Evolutionary conservation across 2,888 invertebrate genomes (phyloP).

Genomic region (Troides helena): DNA sequence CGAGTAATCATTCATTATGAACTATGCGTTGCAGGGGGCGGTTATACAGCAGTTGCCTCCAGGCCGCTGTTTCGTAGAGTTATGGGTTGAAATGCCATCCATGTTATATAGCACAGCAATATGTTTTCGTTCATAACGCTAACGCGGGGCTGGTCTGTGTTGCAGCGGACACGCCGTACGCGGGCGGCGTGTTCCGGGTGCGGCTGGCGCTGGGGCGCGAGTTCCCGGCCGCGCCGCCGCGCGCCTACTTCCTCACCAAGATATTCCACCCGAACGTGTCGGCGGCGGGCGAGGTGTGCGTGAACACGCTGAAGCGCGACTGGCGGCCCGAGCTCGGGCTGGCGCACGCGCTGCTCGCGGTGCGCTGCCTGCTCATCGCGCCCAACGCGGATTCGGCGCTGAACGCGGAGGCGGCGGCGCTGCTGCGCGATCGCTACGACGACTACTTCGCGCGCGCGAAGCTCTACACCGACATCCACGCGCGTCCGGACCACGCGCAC

Average conservation of each 20-base stretch:
- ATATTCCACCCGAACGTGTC: conserved; percentile 99
- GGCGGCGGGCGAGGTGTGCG: conserved; percentile 96
- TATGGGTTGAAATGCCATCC: too few relatives aligned
- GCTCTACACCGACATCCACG: conserved; percentile 72
- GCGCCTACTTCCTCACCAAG: conserved; percentile 95
- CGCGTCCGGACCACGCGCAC: conserved; percentile 36
- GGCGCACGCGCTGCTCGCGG: conserved; percentile 94
- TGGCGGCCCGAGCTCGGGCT: conserved; percentile 98
- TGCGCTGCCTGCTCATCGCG: conserved; percentile 96
- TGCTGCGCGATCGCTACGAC: conserved; percentile 94
- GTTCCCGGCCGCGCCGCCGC: conserved; percentile 95
- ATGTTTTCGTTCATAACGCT: too few relatives aligned
- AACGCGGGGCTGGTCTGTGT: conserved; percentile 11
- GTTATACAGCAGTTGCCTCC: too few relatives aligned
- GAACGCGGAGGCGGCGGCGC: conserved; percentile 97
- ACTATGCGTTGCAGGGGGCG: too few relatives aligned
- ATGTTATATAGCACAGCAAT: too few relatives aligned
- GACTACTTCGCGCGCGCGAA: conserved; percentile 86
- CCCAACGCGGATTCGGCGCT: conserved; percentile 98
- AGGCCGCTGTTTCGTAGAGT: too few relatives aligned
- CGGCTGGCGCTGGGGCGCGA: conserved; percentile 94
- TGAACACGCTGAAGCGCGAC: conserved; percentile 96
- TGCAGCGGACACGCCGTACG: conserved; percentile 94
- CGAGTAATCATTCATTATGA: too few relatives aligned
- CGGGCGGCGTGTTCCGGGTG: conserved; percentile 92